A percentile compares a stretch with the other conserved stretches of the same genome.
Evolutionary conservation across 1,140 invertebrate genomes (phyloP).

Genomic region (Zaprionus taronus): DNA sequence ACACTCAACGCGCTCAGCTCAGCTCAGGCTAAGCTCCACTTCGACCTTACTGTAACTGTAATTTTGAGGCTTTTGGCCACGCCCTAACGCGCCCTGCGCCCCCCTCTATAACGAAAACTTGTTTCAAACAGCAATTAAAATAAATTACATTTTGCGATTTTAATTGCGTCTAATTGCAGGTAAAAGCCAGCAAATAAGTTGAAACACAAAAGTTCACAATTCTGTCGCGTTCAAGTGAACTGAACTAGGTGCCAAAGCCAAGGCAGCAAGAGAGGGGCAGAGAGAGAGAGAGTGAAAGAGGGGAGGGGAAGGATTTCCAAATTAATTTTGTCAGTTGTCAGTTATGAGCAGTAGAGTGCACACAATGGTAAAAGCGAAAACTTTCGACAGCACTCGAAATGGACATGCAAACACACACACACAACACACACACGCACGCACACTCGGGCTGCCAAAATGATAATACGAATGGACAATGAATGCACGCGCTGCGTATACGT

Average conservation of each 20-base stretch:
- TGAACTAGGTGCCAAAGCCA: constrained; percentile 7
- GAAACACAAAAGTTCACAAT: constrained; percentile 60
- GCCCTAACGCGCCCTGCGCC: neutral
- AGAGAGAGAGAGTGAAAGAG: neutral
- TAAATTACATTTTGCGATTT: constrained; percentile 81
- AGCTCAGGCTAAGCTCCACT: neutral
- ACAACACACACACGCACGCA: constrained; percentile 44
- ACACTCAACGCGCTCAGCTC: neutral
- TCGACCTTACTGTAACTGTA: neutral
- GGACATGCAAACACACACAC: constrained; percentile 43
- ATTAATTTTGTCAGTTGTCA: constrained; percentile 79
- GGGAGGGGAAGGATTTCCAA: constrained; percentile 19
- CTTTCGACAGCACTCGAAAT: constrained; percentile 66
- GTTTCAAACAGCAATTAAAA: constrained; percentile 80
- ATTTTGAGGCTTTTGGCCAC: constrained; percentile 40
- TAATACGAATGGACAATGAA: constrained; percentile 58
- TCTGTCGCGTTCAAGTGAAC: constrained; percentile 22
- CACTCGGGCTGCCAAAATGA: constrained; percentile 46
- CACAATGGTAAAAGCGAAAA: constrained; percentile 37
- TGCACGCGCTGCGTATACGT: constrained; percentile 73
- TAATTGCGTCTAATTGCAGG: constrained; percentile 81
- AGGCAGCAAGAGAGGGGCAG: neutral
- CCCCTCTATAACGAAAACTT: constrained; percentile 59
- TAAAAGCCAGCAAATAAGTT: constrained; percentile 78
- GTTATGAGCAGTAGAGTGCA: constrained; percentile 59